Percentiles rank a stretch among this genome's conserved stretches.
Evolutionary conservation across 2,888 invertebrate species (phyloP).

Genomic region (Andrena praecox): DNA sequence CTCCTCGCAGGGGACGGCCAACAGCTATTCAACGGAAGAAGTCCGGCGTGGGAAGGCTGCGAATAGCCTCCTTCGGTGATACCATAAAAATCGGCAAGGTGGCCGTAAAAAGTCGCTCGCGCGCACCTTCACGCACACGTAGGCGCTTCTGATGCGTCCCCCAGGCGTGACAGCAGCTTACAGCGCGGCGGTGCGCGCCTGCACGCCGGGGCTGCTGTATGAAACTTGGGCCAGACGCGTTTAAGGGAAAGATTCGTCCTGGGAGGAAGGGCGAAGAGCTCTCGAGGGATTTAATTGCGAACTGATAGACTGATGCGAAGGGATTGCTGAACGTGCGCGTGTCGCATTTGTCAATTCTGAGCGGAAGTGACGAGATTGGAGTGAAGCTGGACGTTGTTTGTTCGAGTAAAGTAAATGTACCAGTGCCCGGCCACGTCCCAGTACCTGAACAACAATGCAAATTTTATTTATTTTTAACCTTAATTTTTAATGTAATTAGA

Average conservation of each 20-base stretch:
- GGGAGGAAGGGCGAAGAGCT: neutral
- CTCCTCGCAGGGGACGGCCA: constrained; percentile 17
- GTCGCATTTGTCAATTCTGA: no score
- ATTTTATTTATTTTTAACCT: no score
- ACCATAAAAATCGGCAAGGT: constrained; percentile 46
- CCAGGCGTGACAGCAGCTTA: constrained; percentile 28
- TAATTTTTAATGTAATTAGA: no score
- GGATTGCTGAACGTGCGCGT: neutral
- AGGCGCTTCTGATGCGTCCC: constrained; percentile 38
- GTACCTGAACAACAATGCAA: no score
- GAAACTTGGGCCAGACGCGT: constrained; percentile 22
- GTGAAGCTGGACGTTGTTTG: no score
- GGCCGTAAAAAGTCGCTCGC: constrained; percentile 39
- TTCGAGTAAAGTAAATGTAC: no score
- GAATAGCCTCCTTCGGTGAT: constrained; percentile 37
- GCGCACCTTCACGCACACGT: constrained; percentile 31
- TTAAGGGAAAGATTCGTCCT: constrained; percentile 14
- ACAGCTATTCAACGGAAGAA: constrained; percentile 2
- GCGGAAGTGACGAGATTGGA: no score
- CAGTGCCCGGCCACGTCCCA: no score
- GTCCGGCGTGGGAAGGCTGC: constrained; percentile 8
- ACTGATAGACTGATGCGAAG: constrained; percentile 1
- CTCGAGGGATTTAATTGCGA: constrained; percentile 10
- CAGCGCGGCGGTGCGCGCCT: neutral
- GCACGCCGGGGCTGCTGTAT: neutral